Base-by-base conservation (phyloP, 2,797 vertebrate genomes). In the Rhinatrema bivittatum region DNA sequence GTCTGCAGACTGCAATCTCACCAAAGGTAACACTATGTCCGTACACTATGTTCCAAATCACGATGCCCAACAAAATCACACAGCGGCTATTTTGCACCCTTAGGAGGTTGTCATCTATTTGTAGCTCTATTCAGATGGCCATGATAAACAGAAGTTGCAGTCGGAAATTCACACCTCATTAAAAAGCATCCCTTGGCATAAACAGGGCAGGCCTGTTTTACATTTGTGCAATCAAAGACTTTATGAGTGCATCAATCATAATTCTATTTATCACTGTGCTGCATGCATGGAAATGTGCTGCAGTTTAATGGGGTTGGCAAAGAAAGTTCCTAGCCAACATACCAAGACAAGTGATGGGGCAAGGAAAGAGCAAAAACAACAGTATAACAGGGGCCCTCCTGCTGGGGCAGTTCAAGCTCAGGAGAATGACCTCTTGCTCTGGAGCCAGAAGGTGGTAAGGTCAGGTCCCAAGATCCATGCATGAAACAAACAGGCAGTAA, bases 1-100 rank as follows among this genome's bases (percentile, higher is more conserved):
- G 32, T 89, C 77, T 25, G 79, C 84, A 35, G 81, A 83, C 61
- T 97, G 94, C 94, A 88, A 77, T 27, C 39, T 64, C 46, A 87
- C 78, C 6, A 44, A 71, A 70, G 93, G 95, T 96, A 82, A 61
- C 7, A 15, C 25, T 13, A 1, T 13, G 6, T 4, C n/a, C 16
- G 13, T 3, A 15, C 3, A 6, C n/a, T n/a, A 13, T n/a, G 3
- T 10, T 33, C 26, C 12, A 9, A 1, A 7, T 35, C 30, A 9
- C 12, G 5, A 10, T 32, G 24, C 27, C n/a, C 29, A 29, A 15
- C 23, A 29, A 14, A 24, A 15, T 18, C n/a, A 14, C 25, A 5
- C n/a, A 43, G 38, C 33, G 20, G 26, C 30, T 25, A 38, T 29
- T 44, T 34, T 6, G 16, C 40, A 30, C 17, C 1, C 14, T 10